phyloP scores from a whole-genome alignment of 2,113 vertebrate genomes.

The Myanophis thanlyinensis region DNA sequence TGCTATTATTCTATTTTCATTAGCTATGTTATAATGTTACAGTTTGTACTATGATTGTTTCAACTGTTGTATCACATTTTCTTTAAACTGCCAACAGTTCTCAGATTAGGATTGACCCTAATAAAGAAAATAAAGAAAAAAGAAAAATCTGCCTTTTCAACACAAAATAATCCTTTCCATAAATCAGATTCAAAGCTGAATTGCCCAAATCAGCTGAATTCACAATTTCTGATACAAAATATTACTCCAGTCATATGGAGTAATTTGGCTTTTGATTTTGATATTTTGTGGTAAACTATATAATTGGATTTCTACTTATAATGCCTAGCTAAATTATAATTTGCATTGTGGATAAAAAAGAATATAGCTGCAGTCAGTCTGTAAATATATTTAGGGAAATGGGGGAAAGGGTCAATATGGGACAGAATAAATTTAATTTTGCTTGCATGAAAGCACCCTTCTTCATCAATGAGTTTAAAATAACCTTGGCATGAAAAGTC shows the following conservation, averaged over 20 bases:
- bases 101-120: not conserved
- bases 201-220: not conserved
- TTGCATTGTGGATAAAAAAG: not conserved
- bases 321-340: not conserved
- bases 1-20: not conserved
- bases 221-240: not conserved
- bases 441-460: constrained; percentile 24
- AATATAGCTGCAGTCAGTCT: not conserved
- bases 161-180: not conserved
- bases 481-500: constrained; percentile 45
- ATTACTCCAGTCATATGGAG: not conserved
- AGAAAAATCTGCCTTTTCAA: not conserved
- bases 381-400: fast-evolving
- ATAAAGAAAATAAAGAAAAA: not conserved
- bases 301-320: not conserved
- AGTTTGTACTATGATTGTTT: not conserved
- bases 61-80: not conserved
- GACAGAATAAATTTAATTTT: constrained; percentile 24
- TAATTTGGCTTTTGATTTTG: not conserved
- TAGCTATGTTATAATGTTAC: not conserved
- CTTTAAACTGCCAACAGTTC: not conserved
- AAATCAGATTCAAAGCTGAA: not conserved
- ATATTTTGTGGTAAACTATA: not conserved
- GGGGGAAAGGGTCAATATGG: not conserved
- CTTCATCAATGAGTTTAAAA: constrained; percentile 54